Base-by-base conservation (phyloP, 2,113 vertebrate species). In the Gymnorhina tibicen region DNA sequence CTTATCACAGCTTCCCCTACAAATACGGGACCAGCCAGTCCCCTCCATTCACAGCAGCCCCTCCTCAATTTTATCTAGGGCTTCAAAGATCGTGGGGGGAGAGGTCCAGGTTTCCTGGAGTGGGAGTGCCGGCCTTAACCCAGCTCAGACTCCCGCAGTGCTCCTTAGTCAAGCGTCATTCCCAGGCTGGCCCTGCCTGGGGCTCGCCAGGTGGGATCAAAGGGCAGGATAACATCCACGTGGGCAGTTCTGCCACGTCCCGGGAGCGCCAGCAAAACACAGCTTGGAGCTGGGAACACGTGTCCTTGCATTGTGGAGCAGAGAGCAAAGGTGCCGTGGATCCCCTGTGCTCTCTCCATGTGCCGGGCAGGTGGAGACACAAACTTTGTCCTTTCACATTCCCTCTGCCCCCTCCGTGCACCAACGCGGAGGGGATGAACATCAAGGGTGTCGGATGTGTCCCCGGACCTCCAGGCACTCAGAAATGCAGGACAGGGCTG, bases 151-250 rank as follows among this genome's bases (percentile, higher is more conserved):
- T 92, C n/a, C 9, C 10, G 1, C 24, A 44, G 37, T 4, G 14
- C 41, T 55, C 32, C 39, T 87, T 33, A 67, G 37, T 27, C 2
- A 0, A 9, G 35, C 0, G 1, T 69, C 49, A 37, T 3, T 47
- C 39, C 30, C 35, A 42, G 6, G 15, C 8, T 46, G 79, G 42
- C 59, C 20, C 41, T 62, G 44, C 62, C 66, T 46, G 39, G 39
- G 37, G 44, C 50, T 55, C 1, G 0, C 0, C 2, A 53, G 35
- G 11, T 1, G 13, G 83, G 95, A 89, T 77, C 91, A 88, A 95
- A 97, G 96, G 75, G 83, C 91, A 93, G 63, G 16, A 41, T 19
- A 76, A 73, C 23, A 49, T 80, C 88, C 85, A 86, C 46, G 5
- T 39, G 5, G 60, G 41, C 73, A 68, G 33, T 33, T 67, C 9